Conservation (phyloP, 2,888 invertebrate genomes). For the Dendrolimus houi region DNA sequence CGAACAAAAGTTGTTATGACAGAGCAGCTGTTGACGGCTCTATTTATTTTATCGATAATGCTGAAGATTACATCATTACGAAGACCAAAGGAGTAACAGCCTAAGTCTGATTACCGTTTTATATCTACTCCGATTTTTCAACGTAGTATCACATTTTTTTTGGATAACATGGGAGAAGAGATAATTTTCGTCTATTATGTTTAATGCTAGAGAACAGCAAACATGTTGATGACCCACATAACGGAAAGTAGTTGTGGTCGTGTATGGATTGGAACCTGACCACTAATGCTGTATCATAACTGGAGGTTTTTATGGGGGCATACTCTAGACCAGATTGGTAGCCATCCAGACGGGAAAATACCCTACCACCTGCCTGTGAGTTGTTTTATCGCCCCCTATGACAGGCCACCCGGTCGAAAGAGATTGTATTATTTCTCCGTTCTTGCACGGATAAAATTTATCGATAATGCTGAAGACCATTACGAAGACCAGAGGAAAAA, state of each 20-base stretch:
- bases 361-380: not conserved
- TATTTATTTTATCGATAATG: constrained; percentile 24
- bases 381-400: not conserved
- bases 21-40: constrained; percentile 57
- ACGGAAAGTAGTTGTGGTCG: not conserved
- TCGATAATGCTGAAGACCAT: too few species aligned
- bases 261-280: too few species aligned
- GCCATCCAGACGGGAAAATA: not conserved
- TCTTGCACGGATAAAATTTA: too few species aligned
- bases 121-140: too few species aligned
- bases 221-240: not conserved
- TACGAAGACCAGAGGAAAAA: too few species aligned
- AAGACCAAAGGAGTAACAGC: too few species aligned
- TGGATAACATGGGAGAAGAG: too few species aligned
- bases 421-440: too few species aligned
- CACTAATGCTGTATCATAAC: too few species aligned
- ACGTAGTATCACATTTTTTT: too few species aligned
- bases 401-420: not conserved
- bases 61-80: constrained; percentile 1
- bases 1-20: constrained; percentile 62
- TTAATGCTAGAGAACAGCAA: not conserved
- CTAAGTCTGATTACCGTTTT: too few species aligned
- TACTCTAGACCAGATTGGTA: not conserved
- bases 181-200: not conserved
- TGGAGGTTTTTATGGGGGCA: not conserved